Conservation (phyloP, 2,888 invertebrate species). For the Andrena bicolor region DNA sequence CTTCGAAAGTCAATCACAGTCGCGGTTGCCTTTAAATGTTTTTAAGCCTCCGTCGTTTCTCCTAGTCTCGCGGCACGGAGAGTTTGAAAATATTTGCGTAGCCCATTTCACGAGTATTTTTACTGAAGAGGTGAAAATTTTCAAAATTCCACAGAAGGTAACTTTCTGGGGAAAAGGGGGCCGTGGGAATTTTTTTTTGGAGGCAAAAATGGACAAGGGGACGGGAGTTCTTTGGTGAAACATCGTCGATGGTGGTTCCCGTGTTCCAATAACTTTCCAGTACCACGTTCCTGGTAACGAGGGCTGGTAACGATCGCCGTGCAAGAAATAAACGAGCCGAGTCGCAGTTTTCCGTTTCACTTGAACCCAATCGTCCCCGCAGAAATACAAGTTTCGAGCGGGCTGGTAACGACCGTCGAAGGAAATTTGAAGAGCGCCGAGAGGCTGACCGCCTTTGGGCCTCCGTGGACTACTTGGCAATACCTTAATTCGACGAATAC, state of each 20-base stretch:
- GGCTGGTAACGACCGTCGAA: slow-evolving; percentile 44
- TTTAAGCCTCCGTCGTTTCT: not conserved
- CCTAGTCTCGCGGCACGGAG: not conserved
- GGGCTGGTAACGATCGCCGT: slow-evolving; percentile 40
- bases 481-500: not conserved
- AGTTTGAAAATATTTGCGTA: slow-evolving; percentile 1
- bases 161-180: not conserved
- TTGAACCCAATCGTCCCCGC: slow-evolving; percentile 41
- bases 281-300: slow-evolving; percentile 43
- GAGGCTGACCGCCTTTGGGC: slow-evolving; percentile 23
- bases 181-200: not conserved
- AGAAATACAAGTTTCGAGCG: slow-evolving; percentile 66
- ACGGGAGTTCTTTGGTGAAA: no score
- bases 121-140: not conserved
- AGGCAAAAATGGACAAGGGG: no score
- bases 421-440: slow-evolving; percentile 34
- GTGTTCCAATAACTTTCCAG: slow-evolving; percentile 32
- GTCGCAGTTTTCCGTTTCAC: slow-evolving; percentile 44
- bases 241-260: not conserved
- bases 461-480: slow-evolving; percentile 4
- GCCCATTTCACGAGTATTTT: not conserved
- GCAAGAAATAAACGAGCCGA: slow-evolving; percentile 48
- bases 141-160: not conserved
- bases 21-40: not conserved
- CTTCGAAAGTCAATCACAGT: slow-evolving; percentile 1